Conservation (phyloP, 1,140 invertebrate species). For the Brachystomella parvula region DNA sequence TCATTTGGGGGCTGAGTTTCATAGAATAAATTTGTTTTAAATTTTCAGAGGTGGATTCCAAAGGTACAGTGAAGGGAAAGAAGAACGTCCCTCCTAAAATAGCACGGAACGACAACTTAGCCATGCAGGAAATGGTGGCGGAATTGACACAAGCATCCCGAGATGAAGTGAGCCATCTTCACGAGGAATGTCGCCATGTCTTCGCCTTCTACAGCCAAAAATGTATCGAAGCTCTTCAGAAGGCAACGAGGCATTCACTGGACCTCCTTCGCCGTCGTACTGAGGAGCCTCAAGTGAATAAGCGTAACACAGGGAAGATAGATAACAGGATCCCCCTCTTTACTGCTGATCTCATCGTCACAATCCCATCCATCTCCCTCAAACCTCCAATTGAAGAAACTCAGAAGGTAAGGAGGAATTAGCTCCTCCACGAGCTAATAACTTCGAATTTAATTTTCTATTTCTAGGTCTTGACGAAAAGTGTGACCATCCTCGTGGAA, state of each 20-base stretch:
- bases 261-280: conserved; percentile 56
- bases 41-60: no score
- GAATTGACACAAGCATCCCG: conserved; percentile 35
- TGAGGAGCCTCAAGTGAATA: conserved; percentile 34
- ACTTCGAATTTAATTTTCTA: neutral
- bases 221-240: conserved; percentile 58
- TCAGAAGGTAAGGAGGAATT: neutral
- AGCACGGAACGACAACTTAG: neutral
- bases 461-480: neutral
- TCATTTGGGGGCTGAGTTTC: no score
- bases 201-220: conserved; percentile 57
- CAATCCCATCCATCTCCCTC: conserved; percentile 46
- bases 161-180: conserved; percentile 52
- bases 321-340: conserved; percentile 34
- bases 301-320: conserved; percentile 27
- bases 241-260: conserved; percentile 58
- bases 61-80: no score
- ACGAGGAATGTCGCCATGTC: conserved; percentile 61
- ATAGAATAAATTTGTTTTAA: no score
- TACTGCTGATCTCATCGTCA: conserved; percentile 39
- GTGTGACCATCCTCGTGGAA: neutral
- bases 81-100: no score
- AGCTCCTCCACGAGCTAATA: neutral
- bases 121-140: conserved; percentile 48
- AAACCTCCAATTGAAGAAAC: conserved; percentile 41